Conservation (phyloP, 2,113 vertebrate genomes). For the Grallaria varia region DNA sequence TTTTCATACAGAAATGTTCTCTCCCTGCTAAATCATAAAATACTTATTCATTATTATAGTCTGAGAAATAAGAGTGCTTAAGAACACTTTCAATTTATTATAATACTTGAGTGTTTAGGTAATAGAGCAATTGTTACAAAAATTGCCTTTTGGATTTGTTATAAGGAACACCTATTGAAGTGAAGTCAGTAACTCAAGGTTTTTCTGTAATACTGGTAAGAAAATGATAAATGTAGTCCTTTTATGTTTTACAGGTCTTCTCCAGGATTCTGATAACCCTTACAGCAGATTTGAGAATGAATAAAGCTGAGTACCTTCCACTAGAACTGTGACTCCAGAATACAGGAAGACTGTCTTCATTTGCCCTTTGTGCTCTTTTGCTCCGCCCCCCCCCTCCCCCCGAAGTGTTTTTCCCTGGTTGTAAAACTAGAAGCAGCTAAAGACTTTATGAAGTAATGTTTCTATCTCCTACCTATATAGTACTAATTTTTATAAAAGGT, state of each 20-base stretch:
- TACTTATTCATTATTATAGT: not conserved
- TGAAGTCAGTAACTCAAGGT: not conserved
- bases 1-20: not conserved
- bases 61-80: not conserved
- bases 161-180: not conserved
- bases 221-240: not conserved
- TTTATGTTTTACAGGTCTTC: conserved; percentile 78
- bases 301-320: conserved; percentile 45
- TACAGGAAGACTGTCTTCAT: not conserved
- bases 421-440: not conserved
- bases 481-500: not conserved
- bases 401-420: not conserved
- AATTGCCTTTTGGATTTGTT: not conserved
- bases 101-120: not conserved
- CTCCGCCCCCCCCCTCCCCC: too few species aligned
- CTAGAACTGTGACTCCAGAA: not conserved
- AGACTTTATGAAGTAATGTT: not conserved
- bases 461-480: not conserved
- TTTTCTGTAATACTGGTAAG: not conserved
- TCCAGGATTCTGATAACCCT: conserved; percentile 84
- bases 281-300: conserved; percentile 90
- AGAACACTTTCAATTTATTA: not conserved
- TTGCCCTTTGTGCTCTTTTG: not conserved
- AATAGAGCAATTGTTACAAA: not conserved
- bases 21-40: not conserved